phyloP scores from a whole-genome alignment of 2,113 vertebrate species.

The Saccopteryx leptura region DNA sequence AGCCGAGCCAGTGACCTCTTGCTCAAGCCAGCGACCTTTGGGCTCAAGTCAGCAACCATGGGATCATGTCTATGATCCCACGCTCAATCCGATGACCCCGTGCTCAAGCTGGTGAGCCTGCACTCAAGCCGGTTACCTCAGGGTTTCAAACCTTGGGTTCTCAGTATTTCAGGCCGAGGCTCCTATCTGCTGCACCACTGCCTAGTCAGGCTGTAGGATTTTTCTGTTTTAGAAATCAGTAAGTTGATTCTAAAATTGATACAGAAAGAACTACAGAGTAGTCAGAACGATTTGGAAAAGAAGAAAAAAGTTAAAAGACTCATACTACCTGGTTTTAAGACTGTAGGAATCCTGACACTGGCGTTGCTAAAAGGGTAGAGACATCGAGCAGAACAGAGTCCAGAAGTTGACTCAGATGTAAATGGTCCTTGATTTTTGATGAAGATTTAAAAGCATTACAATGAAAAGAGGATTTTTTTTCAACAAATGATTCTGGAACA shows the following conservation, averaged over 20 bases:
- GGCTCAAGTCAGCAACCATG: too few relatives aligned
- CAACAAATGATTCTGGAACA: background rate
- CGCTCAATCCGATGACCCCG: too few relatives aligned
- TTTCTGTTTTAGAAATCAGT: background rate
- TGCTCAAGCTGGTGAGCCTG: too few relatives aligned
- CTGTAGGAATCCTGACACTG: rapidly evolving
- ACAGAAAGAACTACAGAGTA: background rate
- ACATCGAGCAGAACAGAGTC: too few relatives aligned
- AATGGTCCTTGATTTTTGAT: background rate
- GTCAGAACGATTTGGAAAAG: background rate
- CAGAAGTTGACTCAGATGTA: rapidly evolving
- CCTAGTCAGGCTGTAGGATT: background rate
- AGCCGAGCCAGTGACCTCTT: too few relatives aligned
- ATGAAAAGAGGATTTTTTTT: background rate
- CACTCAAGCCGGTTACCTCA: too few relatives aligned
- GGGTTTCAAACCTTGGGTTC: too few relatives aligned
- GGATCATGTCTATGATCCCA: too few relatives aligned
- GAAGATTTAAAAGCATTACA: background rate
- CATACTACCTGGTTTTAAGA: background rate
- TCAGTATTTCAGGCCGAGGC: too few relatives aligned
- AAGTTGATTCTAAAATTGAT: background rate
- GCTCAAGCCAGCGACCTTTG: too few relatives aligned
- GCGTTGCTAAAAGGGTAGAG: too few relatives aligned
- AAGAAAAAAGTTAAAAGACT: background rate
- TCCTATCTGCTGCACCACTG: too few relatives aligned